Percentiles rank a stretch among this genome's conserved stretches.
These are phyloP conservation scores for Squalus acanthias DNA, from an alignment of 2,797 vertebrate genomes.

Conservation along the genomic window DNA sequence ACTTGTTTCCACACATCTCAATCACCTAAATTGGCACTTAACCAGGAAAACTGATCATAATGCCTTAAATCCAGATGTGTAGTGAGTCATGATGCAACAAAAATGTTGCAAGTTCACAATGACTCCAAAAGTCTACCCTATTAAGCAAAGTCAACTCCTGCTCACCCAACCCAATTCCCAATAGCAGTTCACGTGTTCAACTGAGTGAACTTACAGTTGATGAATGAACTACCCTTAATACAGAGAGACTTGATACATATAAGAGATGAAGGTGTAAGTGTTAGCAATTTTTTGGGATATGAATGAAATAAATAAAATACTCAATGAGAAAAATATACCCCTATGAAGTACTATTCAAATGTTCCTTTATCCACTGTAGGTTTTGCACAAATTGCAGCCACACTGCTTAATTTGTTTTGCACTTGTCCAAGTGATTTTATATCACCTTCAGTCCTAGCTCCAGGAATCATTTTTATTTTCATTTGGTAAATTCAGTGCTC, in stretches of 20 bases:
- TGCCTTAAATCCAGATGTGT: constrained; percentile 1
- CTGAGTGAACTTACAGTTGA: not conserved
- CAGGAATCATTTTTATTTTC: not conserved
- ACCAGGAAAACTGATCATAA: constrained; percentile 18
- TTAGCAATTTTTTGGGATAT: not conserved
- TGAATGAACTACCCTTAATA: not conserved
- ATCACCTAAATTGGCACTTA: constrained; percentile 29
- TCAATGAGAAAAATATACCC: not conserved
- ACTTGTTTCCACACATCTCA: constrained; percentile 33
- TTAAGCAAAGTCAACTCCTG: not conserved
- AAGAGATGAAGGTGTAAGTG: not conserved
- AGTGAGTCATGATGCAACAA: not conserved
- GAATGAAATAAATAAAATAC: not conserved
- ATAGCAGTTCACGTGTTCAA: not conserved
- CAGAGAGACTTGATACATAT: not conserved
- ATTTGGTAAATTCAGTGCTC: not conserved
- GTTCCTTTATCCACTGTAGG: not conserved
- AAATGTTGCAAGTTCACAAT: not conserved
- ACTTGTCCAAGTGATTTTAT: not conserved
- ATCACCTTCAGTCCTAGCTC: not conserved
- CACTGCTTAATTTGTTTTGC: not conserved
- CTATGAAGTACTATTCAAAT: no score
- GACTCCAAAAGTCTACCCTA: not conserved
- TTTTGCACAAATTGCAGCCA: not conserved
- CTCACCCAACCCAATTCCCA: not conserved